phyloP scores from a whole-genome alignment of 2,113 vertebrate species.

The Serilophus lunatus region DNA sequence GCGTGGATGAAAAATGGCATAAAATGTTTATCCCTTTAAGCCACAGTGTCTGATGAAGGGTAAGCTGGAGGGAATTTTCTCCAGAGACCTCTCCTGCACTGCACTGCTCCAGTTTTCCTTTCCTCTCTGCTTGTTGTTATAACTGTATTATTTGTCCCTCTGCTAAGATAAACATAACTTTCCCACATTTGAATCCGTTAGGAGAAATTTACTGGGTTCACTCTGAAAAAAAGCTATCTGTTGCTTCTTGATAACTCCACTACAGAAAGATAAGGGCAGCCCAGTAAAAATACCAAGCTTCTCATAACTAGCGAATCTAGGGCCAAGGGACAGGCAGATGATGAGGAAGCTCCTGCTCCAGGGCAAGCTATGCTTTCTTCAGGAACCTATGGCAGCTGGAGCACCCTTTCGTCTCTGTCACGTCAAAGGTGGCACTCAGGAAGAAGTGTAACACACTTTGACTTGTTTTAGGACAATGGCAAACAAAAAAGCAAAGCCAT shows the following conservation, averaged over 20 bases:
- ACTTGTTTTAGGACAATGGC: neutral
- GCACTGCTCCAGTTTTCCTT: neutral
- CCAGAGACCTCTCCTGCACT: neutral
- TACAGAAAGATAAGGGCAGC: neutral
- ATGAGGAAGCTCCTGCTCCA: neutral
- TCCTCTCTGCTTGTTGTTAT: neutral
- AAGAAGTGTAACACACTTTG: neutral
- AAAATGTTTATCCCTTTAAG: slow-evolving; percentile 26
- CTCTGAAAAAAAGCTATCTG: neutral
- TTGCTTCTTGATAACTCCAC: neutral
- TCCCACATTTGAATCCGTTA: neutral
- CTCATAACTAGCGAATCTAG: neutral
- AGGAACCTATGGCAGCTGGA: neutral
- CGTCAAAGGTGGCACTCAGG: neutral
- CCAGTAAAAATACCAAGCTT: neutral
- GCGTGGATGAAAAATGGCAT: neutral
- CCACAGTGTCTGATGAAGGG: neutral
- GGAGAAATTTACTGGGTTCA: neutral
- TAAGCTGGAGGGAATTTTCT: neutral
- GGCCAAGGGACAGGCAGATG: accelerated
- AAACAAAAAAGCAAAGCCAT: neutral
- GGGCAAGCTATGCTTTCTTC: neutral
- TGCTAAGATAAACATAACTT: neutral
- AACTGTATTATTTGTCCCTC: neutral
- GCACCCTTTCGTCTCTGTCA: neutral